Evolutionary conservation across 2,888 invertebrate species (phyloP).

Genomic region (Dynastes tityus): DNA sequence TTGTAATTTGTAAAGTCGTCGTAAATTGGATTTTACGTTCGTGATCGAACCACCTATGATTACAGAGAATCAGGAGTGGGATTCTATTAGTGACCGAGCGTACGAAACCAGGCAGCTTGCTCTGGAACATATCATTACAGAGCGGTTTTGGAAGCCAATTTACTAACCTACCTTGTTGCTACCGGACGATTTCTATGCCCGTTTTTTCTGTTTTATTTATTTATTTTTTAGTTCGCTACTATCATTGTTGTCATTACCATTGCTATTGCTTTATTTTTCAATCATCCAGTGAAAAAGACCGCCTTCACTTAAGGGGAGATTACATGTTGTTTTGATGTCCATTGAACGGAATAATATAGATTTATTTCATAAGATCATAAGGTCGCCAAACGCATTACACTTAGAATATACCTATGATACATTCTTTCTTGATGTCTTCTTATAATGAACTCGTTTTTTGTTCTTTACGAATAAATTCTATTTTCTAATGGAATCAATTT

Average conservation of each 20-base stretch:
- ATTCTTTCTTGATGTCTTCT: constrained; percentile 16
- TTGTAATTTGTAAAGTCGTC: constrained; percentile 54
- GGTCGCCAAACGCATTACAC: constrained; percentile 22
- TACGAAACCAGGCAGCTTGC: constrained; percentile 53
- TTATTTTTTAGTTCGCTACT: constrained; percentile 39
- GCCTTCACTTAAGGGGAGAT: constrained; percentile 42
- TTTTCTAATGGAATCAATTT: neutral
- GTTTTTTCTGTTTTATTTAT: constrained; percentile 47
- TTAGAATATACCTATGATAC: constrained; percentile 18
- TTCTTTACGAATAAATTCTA: constrained; percentile 7
- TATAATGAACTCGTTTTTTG: neutral
- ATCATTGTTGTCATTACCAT: constrained; percentile 49
- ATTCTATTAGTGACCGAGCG: constrained; percentile 56
- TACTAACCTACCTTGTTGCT: constrained; percentile 59
- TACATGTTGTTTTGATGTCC: constrained; percentile 37
- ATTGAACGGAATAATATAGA: constrained; percentile 43
- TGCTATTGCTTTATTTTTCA: constrained; percentile 51
- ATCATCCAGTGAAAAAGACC: constrained; percentile 47
- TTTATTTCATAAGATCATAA: constrained; percentile 42
- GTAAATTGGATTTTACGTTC: constrained; percentile 57
- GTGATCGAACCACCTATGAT: constrained; percentile 56
- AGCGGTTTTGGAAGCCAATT: constrained; percentile 59
- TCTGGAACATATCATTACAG: constrained; percentile 58
- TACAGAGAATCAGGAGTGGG: constrained; percentile 57
- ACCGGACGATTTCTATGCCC: constrained; percentile 54